Evolutionary conservation across 2,113 vertebrate species (phyloP).

Genomic region (Symphodus melops): DNA sequence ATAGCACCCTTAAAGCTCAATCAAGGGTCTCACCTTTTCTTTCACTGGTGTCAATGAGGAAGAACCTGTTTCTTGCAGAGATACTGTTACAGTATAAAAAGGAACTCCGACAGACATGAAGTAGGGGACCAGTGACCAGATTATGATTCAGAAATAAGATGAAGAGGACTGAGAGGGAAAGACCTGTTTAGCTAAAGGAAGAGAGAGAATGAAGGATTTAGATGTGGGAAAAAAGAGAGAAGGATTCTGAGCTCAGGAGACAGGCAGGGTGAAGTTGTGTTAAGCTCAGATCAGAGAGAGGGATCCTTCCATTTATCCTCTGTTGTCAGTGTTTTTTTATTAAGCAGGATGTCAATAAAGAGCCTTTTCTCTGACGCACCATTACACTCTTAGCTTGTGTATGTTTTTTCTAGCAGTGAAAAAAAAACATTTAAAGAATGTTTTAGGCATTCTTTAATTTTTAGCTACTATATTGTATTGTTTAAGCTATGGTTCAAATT

Average conservation of each 20-base stretch:
- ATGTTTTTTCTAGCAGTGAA: constrained; percentile 7
- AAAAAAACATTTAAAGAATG: neutral
- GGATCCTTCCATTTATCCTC: constrained; percentile 59
- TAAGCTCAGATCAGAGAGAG: constrained; percentile 68
- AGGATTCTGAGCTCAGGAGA: constrained; percentile 42
- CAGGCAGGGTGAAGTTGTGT: constrained; percentile 55
- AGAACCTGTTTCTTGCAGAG: constrained; percentile 31
- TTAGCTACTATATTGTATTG: neutral
- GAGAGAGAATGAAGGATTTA: constrained; percentile 27
- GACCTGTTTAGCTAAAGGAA: neutral
- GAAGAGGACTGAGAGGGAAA: neutral
- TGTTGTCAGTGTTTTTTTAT: constrained; percentile 46
- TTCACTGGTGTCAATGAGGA: constrained; percentile 48
- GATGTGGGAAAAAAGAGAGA: neutral
- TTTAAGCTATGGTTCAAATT: neutral
- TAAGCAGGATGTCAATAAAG: constrained; percentile 53
- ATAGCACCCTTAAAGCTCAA: constrained; percentile 39
- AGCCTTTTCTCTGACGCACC: neutral
- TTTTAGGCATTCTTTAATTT: neutral
- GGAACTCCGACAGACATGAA: constrained; percentile 29
- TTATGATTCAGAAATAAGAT: constrained; percentile 40
- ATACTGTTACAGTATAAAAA: constrained; percentile 27
- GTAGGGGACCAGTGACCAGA: neutral
- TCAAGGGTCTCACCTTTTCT: constrained; percentile 50
- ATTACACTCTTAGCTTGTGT: neutral